phyloP scores from a whole-genome alignment of 2,113 vertebrate species.

The Neodon shergylaensis region DNA sequence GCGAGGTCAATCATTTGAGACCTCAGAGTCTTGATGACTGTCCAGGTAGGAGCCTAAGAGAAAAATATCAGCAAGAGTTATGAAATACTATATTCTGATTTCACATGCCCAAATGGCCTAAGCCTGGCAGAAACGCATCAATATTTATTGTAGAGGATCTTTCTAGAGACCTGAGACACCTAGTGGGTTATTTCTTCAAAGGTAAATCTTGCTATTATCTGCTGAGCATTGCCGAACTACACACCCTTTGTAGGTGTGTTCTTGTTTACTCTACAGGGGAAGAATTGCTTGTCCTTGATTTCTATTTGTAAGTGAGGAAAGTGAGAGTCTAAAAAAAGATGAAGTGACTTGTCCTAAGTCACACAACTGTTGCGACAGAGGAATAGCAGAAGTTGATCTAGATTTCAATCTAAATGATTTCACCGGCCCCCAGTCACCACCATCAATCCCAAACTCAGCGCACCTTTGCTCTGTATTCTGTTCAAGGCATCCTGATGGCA shows the following conservation, averaged over 20 bases:
- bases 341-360: not conserved
- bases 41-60: not conserved
- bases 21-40: not conserved
- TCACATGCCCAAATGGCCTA: not conserved
- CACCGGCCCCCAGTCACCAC: not conserved
- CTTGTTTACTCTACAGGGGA: not conserved
- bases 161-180: not conserved
- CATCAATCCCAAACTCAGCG: not conserved
- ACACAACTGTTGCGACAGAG: not conserved
- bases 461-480: not conserved
- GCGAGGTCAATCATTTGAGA: not conserved
- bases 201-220: not conserved
- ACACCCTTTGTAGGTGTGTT: not conserved
- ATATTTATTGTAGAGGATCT: not conserved
- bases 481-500: not conserved
- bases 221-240: not conserved
- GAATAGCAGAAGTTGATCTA: not conserved
- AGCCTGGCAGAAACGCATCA: not conserved
- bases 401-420: not conserved
- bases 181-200: not conserved
- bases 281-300: not conserved
- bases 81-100: not conserved
- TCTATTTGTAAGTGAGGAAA: not conserved
- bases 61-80: not conserved
- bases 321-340: slow-evolving; percentile 1